Evolutionary conservation across 1,140 invertebrate genomes (phyloP), one percentile per base, ranked within the genome.

Genomic region (Heterodera schachtii): DNA sequence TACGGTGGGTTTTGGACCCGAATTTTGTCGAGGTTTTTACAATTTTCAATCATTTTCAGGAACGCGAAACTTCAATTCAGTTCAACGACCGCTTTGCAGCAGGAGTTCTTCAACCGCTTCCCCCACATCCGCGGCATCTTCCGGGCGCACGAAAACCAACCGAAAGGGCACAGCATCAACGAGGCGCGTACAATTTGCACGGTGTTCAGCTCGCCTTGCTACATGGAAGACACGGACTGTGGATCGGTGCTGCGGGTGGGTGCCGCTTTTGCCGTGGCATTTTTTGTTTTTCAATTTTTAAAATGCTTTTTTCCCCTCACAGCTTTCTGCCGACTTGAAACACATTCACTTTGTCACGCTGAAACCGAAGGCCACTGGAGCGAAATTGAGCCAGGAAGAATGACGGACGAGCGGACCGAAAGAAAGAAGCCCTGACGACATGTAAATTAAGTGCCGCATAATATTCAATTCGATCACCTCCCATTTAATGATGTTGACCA

Each of bases 11-110:
- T n/a, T n/a, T 13, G 16, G 16, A n/a, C 16, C 49, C 49, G 6
- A 52, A 52, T 8, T 52, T 11, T 11, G 6, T 52, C 6, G 2
- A 52, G 0, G 0, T 3, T 64, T 64, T 64, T 64, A 19, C 5
- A 7, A 49, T 5, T 76, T 47, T 4, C 13, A 41, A 60, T 52
- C 6, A 57, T 49, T 76, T 76, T 60, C 6, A 76, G 75, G 75
- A 76, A 5, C 47, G 75, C 1, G 57, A 52, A 19, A 52, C 47
- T n/a, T 76, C 75, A n/a, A 76, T 76, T 21, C 41, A 60, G 66
- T 76, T 57, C 49, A 76, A 76, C 66, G 75, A 76, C n/a, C 44
- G 57, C 31, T 76, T 64, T 21, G 66, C 44, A n/a, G 57, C 75
- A 66, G 2, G 9, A 49, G 19, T 76, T 76, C 44, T 43, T 76